Evolutionary conservation across 2,113 vertebrate genomes (phyloP).

Genomic region (Neodon shergylaensis): DNA sequence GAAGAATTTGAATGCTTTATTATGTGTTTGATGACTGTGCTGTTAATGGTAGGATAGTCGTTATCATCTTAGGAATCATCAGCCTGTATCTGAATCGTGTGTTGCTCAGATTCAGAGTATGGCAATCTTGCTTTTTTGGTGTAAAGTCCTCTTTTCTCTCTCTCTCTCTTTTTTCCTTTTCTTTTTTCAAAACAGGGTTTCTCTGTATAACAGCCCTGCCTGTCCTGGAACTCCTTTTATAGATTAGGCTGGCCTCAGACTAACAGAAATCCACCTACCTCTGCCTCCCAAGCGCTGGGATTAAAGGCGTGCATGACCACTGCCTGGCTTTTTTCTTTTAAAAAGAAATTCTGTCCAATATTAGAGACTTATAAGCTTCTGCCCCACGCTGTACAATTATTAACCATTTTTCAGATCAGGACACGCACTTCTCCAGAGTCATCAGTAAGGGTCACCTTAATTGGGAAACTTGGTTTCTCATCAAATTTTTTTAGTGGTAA

Average conservation of each 20-base stretch:
- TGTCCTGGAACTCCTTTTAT: too few relatives aligned
- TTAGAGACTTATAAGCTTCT: background rate
- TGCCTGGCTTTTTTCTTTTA: background rate
- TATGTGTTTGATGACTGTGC: background rate
- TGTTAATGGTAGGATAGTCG: background rate
- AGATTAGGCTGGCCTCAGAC: too few relatives aligned
- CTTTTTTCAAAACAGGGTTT: too few relatives aligned
- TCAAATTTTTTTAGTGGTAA: background rate
- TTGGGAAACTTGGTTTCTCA: background rate
- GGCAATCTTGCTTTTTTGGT: background rate
- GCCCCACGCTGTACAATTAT: background rate
- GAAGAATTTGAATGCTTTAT: background rate
- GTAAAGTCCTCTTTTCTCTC: background rate
- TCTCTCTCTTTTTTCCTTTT: too few relatives aligned
- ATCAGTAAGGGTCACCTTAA: constrained; percentile 23
- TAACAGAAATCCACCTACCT: too few relatives aligned
- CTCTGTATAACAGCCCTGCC: too few relatives aligned
- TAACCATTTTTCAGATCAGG: background rate
- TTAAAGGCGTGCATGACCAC: too few relatives aligned
- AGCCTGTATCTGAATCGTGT: background rate
- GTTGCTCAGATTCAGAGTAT: constrained; percentile 1
- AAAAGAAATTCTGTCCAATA: constrained; percentile 25
- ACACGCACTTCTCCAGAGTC: background rate
- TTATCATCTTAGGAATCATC: background rate
- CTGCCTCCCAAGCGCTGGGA: too few relatives aligned